Evolutionary conservation across 2,888 invertebrate species (phyloP), one percentile per base, ranked within the genome.

Genomic region (Nasonia oneida): DNA sequence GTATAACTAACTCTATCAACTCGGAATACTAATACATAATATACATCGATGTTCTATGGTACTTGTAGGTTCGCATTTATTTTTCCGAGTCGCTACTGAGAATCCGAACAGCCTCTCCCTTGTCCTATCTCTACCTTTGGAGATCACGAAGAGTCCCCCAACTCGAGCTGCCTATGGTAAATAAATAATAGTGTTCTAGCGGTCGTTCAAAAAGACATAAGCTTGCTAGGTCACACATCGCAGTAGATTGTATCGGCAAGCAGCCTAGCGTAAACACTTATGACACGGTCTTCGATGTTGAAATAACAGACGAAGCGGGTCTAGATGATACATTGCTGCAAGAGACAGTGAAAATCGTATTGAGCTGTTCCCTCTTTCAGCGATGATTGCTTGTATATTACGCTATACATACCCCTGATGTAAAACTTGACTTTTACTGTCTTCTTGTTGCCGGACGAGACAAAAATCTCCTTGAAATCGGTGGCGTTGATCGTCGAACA

Each of bases 301-400:
- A 98, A 98, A 94, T 98, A 98, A 93, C 98, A 98, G 89, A 98
- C 97, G 94, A 98, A 98, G 90, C 98, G 95, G 67, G 98, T 98
- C 94, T 98, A 98, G 82, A 98, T 97, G 93, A 98, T 98, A 94
- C 98, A 98, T 94, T 98, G 98, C 94, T 94, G 93, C 37, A 90
- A 90, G 29, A 29, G 61, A 29, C n/a, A 57, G 42, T 73, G 39
- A 47, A 84, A 64, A 73, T 70, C 37, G 71, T 61, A 61, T n/a
- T 23, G n/a, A 57, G 57, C n/a, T 6, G n/a, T 57, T 57, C 57
- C 3, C 1, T 5, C 4, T 5, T 15, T 18, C n/a, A 6, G 0
- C 3, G 57, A 61, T n/a, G n/a, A n/a, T 4, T 5, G 10, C n/a
- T 61, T 5, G 57, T 4, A 6, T n/a, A n/a, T n/a, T n/a, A 5